Evolutionary conservation across 2,113 vertebrate genomes (phyloP).

Genomic region (Ammodytes marinus): DNA sequence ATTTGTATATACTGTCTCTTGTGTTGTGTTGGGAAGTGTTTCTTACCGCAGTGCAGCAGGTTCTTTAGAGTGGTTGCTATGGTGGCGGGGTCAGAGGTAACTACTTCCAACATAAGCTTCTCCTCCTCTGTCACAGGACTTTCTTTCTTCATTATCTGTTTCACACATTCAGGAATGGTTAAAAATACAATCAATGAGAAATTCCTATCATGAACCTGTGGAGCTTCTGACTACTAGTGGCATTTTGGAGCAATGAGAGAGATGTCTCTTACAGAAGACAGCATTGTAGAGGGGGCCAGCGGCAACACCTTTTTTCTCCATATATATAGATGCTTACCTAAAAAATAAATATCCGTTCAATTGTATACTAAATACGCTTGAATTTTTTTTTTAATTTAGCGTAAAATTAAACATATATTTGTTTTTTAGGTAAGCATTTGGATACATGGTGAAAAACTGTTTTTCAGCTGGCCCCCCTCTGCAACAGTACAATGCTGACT

Average conservation of each 20-base stretch:
- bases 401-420: too few species aligned
- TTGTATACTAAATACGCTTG: too few species aligned
- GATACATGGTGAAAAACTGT: too few species aligned
- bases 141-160: conserved; percentile 72
- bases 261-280: too few species aligned
- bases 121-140: conserved; percentile 68
- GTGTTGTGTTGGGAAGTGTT: not conserved
- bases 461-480: too few species aligned
- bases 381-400: too few species aligned
- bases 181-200: not conserved
- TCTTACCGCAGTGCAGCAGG: conserved; percentile 77
- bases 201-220: not conserved
- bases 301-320: too few species aligned
- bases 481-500: too few species aligned
- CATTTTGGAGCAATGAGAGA: not conserved
- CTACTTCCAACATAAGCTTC: conserved; percentile 67
- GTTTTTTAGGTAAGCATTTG: too few species aligned
- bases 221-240: not conserved
- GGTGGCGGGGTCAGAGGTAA: conserved; percentile 49
- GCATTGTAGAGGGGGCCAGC: too few species aligned
- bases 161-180: not conserved
- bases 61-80: conserved; percentile 63
- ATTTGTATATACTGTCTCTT: not conserved
- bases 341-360: too few species aligned
- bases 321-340: too few species aligned